These are phyloP conservation scores for Oenanthe melanoleuca DNA, from an alignment of 2,113 vertebrate species.

Conservation along the genomic window DNA sequence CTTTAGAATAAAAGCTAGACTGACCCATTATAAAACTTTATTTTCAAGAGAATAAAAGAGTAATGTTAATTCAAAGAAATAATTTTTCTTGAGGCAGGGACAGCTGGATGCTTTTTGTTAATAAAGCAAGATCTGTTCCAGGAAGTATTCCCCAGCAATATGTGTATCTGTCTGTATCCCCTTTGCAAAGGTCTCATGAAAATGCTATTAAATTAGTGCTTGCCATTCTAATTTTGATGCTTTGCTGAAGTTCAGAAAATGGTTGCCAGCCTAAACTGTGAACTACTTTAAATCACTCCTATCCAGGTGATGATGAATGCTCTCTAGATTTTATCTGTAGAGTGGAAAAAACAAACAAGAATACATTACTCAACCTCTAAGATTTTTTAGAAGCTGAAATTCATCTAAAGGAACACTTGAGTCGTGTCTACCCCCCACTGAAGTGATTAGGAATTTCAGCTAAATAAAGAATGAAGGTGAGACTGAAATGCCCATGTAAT, in stretches of 20 bases:
- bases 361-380: constrained; percentile 35
- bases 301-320: constrained; percentile 29
- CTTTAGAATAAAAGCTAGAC: background rate
- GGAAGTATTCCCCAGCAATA: background rate
- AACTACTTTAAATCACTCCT: constrained; percentile 40
- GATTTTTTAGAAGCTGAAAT: constrained; percentile 58
- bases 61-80: background rate
- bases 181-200: background rate
- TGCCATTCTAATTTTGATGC: background rate
- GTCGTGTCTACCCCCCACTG: constrained; percentile 56
- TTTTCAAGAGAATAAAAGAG: background rate
- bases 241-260: constrained; percentile 34
- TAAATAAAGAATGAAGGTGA: constrained; percentile 65
- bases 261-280: constrained; percentile 15
- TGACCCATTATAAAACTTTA: background rate
- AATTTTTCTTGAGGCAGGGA: background rate
- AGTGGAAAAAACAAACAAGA: constrained; percentile 56
- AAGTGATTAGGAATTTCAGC: constrained; percentile 63
- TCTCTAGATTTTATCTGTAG: constrained; percentile 54
- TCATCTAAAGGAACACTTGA: constrained; percentile 59
- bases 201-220: background rate
- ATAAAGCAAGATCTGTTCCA: background rate
- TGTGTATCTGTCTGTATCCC: background rate
- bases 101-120: background rate
- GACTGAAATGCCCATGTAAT: constrained; percentile 60